Conservation (phyloP, 2,797 vertebrate species). For the Limnodromus scolopaceus region DNA sequence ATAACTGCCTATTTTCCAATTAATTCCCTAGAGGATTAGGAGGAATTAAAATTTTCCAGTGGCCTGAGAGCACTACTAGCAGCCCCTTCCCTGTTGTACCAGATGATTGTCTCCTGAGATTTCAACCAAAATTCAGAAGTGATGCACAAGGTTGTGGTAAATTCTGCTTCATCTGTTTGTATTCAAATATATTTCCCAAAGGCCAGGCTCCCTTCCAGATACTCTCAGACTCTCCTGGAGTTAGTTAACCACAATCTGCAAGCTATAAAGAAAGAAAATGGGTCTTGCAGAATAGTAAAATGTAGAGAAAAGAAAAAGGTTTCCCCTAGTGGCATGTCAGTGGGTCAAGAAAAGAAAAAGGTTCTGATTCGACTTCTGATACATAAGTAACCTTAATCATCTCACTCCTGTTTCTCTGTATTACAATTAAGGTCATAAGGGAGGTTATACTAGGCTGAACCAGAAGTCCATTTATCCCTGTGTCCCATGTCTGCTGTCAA, state of each 20-base stretch:
- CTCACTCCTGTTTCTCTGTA: not conserved
- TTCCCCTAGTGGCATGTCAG: not conserved
- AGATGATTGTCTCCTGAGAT: not conserved
- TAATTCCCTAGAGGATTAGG: not conserved
- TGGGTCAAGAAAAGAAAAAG: not conserved
- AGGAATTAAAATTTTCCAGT: not conserved
- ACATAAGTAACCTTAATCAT: not conserved
- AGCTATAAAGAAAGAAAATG: not conserved
- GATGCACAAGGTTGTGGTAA: not conserved
- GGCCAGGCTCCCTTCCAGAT: not conserved
- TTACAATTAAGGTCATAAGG: not conserved
- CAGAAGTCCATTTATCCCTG: not conserved
- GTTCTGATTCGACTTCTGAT: not conserved
- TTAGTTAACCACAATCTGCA: not conserved
- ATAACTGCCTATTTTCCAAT: not conserved
- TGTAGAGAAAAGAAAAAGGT: not conserved
- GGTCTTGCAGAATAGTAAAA: not conserved
- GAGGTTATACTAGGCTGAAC: not conserved
- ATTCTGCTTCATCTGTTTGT: constrained; percentile 33
- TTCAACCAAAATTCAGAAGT: not conserved
- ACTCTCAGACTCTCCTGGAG: not conserved
- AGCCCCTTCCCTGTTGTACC: not conserved
- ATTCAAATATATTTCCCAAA: constrained; percentile 5
- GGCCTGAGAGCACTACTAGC: not conserved
- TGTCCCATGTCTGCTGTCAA: not conserved